Percentiles rank a stretch among this genome's conserved stretches.
Conservation (phyloP, 2,797 vertebrate species). For the Botia kubotai region DNA sequence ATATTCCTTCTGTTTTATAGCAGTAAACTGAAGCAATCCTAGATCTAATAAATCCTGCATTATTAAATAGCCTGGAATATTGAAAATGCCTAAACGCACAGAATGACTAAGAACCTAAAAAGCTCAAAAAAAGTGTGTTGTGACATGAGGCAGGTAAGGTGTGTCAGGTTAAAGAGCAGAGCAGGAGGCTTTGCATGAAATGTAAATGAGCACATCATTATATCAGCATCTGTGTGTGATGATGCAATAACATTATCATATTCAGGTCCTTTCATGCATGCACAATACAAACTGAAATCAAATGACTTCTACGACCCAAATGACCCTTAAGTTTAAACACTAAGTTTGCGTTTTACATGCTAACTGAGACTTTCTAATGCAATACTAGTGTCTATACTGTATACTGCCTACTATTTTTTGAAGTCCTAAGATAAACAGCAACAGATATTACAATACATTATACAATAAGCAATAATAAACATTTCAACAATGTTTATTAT, state of each 20-base stretch:
- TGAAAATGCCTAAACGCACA: too few species aligned
- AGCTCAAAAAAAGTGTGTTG: too few species aligned
- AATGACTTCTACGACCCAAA: background rate
- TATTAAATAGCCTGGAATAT: too few species aligned
- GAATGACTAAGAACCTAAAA: too few species aligned
- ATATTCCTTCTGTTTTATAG: background rate
- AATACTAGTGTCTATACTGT: background rate
- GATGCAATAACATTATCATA: slow-evolving; percentile 28
- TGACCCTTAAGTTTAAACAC: background rate
- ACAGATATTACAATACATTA: too few species aligned
- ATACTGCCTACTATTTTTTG: background rate
- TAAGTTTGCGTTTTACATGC: background rate
- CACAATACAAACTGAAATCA: background rate
- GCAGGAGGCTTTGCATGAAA: slow-evolving; percentile 2
- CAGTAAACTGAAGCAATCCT: too few species aligned
- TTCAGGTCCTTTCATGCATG: slow-evolving; percentile 4
- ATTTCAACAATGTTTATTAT: background rate
- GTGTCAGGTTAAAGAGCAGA: background rate
- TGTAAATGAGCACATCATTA: slow-evolving; percentile 23
- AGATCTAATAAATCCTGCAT: too few species aligned
- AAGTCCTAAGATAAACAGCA: background rate
- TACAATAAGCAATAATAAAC: background rate
- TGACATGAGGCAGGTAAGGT: background rate
- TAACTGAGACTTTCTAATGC: background rate
- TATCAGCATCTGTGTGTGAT: slow-evolving; percentile 19